Percentiles rank a stretch among this genome's conserved stretches.
Evolutionary conservation across 2,797 vertebrate species (phyloP).

Genomic region (Parambassis ranga): DNA sequence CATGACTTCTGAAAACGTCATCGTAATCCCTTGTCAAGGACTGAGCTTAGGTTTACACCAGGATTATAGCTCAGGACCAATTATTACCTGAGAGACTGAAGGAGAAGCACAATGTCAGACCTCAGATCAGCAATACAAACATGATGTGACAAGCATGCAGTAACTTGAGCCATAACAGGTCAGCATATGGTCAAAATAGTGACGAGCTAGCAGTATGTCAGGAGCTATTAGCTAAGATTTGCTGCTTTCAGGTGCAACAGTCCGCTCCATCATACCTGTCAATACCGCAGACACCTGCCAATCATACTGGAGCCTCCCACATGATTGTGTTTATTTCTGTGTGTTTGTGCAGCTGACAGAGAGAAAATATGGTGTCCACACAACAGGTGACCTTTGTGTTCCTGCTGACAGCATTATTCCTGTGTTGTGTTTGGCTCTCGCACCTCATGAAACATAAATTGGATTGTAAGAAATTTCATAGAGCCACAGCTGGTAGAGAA

Average conservation of each 20-base stretch:
- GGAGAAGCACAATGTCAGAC: slow-evolving; percentile 66
- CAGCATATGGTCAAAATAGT: slow-evolving; percentile 53
- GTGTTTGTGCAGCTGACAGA: slow-evolving; percentile 14
- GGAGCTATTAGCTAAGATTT: slow-evolving; percentile 17
- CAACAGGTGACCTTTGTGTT: slow-evolving; percentile 56
- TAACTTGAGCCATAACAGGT: slow-evolving; percentile 46
- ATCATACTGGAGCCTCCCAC: slow-evolving; percentile 34
- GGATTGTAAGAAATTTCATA: slow-evolving; percentile 65
- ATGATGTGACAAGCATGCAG: slow-evolving; percentile 58
- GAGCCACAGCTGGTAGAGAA: slow-evolving; percentile 37
- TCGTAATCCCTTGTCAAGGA: slow-evolving; percentile 61
- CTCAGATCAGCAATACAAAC: slow-evolving; percentile 40
- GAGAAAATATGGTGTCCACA: slow-evolving; percentile 22
- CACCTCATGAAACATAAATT: slow-evolving; percentile 68
- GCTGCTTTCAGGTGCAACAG: slow-evolving; percentile 27
- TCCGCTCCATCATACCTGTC: slow-evolving; percentile 55
- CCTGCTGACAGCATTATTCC: slow-evolving; percentile 56
- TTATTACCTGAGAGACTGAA: slow-evolving; percentile 67
- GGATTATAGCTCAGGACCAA: slow-evolving; percentile 69
- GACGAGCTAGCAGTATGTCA: slow-evolving; percentile 55
- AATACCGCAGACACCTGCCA: slow-evolving; percentile 52
- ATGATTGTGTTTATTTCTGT: slow-evolving; percentile 22
- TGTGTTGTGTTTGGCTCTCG: slow-evolving; percentile 51
- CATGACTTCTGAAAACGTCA: slow-evolving; percentile 52
- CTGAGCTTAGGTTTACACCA: slow-evolving; percentile 64